phyloP scores from a whole-genome alignment of 2,113 vertebrate genomes.

The Zeus faber region DNA sequence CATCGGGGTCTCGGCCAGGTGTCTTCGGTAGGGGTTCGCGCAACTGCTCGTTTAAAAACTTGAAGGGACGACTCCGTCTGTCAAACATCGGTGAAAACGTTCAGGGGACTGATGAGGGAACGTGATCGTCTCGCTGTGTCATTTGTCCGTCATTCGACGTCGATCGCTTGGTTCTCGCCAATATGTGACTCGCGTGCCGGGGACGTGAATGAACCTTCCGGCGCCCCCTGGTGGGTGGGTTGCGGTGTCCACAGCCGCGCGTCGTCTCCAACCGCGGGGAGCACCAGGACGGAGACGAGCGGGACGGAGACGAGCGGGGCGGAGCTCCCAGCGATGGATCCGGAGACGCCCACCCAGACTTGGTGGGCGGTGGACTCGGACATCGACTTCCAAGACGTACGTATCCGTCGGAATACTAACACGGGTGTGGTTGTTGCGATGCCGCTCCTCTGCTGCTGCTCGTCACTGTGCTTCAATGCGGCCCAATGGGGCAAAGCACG shows the following conservation, averaged over 20 bases:
- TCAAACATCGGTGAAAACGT: too few species aligned
- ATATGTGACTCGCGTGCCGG: too few species aligned
- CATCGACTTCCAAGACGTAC: constrained; percentile 86
- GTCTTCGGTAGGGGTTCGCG: too few species aligned
- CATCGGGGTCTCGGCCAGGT: too few species aligned
- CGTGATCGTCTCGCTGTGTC: too few species aligned
- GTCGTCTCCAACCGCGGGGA: constrained; percentile 88
- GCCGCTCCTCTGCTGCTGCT: neutral
- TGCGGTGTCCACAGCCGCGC: constrained; percentile 77
- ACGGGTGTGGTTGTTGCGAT: neutral
- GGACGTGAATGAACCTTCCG: neutral
- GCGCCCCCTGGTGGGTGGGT: neutral
- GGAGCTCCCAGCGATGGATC: constrained; percentile 77
- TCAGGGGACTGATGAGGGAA: too few species aligned
- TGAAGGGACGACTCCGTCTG: too few species aligned
- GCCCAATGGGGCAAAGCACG: too few species aligned
- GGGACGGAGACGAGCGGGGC: constrained; percentile 83
- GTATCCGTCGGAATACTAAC: constrained; percentile 30
- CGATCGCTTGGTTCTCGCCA: too few species aligned
- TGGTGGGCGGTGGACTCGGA: constrained; percentile 93
- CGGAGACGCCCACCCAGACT: constrained; percentile 87
- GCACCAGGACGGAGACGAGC: constrained; percentile 85
- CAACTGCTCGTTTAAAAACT: too few species aligned
- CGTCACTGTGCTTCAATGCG: too few species aligned
- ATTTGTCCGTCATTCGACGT: too few species aligned